Conservation (phyloP, 2,113 vertebrate species). For the Gavialis gangeticus region DNA sequence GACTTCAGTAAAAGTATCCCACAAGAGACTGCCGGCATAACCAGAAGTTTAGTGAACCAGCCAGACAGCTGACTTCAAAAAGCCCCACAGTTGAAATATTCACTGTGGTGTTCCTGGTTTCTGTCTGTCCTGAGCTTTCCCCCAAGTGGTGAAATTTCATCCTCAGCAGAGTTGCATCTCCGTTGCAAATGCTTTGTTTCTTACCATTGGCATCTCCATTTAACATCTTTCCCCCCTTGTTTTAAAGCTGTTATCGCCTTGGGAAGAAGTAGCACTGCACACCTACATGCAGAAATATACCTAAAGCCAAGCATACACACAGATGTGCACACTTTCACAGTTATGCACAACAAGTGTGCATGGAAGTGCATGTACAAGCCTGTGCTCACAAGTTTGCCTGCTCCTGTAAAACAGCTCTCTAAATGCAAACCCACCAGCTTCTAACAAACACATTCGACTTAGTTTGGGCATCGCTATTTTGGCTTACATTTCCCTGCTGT, state of each 20-base stretch:
- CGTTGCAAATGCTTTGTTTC: not conserved
- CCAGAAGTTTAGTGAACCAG: not conserved
- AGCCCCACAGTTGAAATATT: not conserved
- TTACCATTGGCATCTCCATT: not conserved
- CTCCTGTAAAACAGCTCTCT: not conserved
- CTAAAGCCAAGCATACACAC: not conserved
- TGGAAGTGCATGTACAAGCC: not conserved
- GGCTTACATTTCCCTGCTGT: not conserved
- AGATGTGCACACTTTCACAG: not conserved
- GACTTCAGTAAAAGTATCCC: not conserved
- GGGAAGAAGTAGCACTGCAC: not conserved
- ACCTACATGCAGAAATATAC: not conserved
- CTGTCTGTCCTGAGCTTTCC: not conserved
- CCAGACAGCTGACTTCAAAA: not conserved
- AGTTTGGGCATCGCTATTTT: not conserved
- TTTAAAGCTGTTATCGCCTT: not conserved
- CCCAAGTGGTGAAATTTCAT: not conserved
- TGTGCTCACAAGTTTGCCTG: accelerated
- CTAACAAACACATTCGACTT: not conserved
- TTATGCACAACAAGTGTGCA: not conserved
- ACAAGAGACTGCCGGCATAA: not conserved
- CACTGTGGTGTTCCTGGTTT: not conserved
- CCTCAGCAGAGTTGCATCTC: not conserved
- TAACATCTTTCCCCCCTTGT: not conserved
- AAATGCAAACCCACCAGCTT: not conserved